Percentiles rank a stretch among this genome's conserved stretches.
These are phyloP conservation scores for Elephantulus edwardii DNA, from an alignment of 2,113 vertebrate species.

Conservation along the genomic window DNA sequence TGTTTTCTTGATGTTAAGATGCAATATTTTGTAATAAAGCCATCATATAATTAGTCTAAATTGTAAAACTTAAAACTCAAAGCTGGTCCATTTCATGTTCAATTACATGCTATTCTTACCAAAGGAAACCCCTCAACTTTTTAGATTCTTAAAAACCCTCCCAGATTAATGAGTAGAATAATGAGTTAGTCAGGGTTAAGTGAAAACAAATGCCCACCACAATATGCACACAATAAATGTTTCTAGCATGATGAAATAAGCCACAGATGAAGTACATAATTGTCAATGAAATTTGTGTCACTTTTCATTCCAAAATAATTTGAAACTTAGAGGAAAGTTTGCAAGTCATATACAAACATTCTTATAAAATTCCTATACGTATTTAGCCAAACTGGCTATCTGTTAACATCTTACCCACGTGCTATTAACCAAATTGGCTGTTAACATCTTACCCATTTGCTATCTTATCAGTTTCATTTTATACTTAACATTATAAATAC, in stretches of 20 bases:
- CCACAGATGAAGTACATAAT: neutral
- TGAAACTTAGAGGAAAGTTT: slow-evolving; percentile 18
- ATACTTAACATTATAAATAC: neutral
- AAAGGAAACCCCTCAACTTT: neutral
- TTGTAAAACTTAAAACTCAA: neutral
- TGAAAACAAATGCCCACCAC: neutral
- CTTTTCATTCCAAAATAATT: slow-evolving; percentile 21
- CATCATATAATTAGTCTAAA: neutral
- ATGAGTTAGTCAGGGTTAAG: neutral
- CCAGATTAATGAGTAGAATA: neutral
- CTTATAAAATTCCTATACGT: neutral
- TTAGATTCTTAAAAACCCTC: neutral
- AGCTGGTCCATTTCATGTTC: neutral
- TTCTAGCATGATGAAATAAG: neutral
- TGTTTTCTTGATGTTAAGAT: too few species aligned
- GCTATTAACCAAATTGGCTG: neutral
- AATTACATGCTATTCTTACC: neutral
- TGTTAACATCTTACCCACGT: neutral
- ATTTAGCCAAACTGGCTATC: neutral
- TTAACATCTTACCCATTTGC: neutral
- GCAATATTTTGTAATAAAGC: too few species aligned
- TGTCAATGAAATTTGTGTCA: neutral
- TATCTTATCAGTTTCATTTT: neutral
- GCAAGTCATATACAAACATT: slow-evolving; percentile 5
- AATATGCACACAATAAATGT: neutral